Percentiles rank a stretch among this genome's conserved stretches.
Evolutionary conservation across 2,113 vertebrate species (phyloP).

Genomic region (Anarhynchus alexandrinus): DNA sequence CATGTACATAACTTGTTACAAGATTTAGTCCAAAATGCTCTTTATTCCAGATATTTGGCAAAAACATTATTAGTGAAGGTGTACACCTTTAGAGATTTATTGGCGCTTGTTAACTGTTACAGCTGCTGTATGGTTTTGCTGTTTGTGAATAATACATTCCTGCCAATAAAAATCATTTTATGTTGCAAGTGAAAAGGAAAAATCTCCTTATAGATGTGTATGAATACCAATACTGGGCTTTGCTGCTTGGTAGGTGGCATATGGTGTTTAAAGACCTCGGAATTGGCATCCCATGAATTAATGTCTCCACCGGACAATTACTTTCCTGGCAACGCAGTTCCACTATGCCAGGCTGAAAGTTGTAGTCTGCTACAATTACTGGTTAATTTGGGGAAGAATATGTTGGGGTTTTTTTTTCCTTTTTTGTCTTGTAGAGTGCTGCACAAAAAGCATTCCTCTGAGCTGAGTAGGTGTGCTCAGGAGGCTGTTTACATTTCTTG

Average conservation of each 20-base stretch:
- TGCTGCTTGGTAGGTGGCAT: background rate
- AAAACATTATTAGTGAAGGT: background rate
- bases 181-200: background rate
- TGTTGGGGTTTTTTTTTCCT: background rate
- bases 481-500: background rate
- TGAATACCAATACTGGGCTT: background rate
- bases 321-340: background rate
- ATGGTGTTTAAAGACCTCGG: background rate
- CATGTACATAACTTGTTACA: background rate
- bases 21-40: background rate
- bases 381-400: background rate
- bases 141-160: background rate
- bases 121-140: background rate
- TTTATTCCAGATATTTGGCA: background rate
- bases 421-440: background rate
- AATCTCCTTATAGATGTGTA: background rate
- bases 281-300: background rate
- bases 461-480: background rate
- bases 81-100: background rate
- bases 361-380: background rate
- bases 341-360: background rate
- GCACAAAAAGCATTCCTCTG: background rate
- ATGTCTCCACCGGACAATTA: background rate
- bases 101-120: background rate
- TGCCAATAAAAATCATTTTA: background rate